phyloP scores from a whole-genome alignment of 2,888 invertebrate genomes.

The Hydrotaea diabolus region DNA sequence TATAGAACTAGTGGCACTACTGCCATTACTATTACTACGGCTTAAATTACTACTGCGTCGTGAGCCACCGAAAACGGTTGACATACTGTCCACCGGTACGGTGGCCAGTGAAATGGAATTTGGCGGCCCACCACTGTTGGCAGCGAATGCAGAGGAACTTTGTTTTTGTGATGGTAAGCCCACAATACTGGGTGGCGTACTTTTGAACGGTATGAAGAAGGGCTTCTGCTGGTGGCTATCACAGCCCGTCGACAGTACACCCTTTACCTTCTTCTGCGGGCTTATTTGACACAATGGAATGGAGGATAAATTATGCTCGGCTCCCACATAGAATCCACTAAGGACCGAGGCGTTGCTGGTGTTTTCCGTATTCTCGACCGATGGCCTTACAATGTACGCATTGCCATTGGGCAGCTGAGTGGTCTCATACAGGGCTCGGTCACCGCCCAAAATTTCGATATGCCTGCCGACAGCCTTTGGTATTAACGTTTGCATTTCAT shows the following conservation, averaged over 20 bases:
- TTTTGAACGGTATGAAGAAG: slow-evolving; percentile 76
- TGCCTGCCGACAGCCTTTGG: slow-evolving; percentile 74
- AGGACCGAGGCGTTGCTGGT: slow-evolving; percentile 56
- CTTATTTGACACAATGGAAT: slow-evolving; percentile 74
- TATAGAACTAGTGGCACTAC: slow-evolving; percentile 72
- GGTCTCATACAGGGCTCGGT: slow-evolving; percentile 74
- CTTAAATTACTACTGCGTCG: slow-evolving; percentile 76
- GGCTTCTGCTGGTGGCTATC: slow-evolving; percentile 73
- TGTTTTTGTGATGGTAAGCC: slow-evolving; percentile 72
- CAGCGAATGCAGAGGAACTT: slow-evolving; percentile 74
- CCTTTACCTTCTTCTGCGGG: slow-evolving; percentile 68
- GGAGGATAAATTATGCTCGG: slow-evolving; percentile 75
- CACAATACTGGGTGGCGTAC: slow-evolving; percentile 72
- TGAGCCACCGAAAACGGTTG: slow-evolving; percentile 63
- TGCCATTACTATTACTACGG: slow-evolving; percentile 72
- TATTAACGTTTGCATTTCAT: slow-evolving; percentile 81
- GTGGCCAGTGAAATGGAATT: slow-evolving; percentile 73
- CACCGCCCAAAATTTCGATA: slow-evolving; percentile 73
- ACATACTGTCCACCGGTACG: slow-evolving; percentile 67
- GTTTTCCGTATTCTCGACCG: slow-evolving; percentile 47
- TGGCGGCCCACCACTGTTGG: slow-evolving; percentile 70
- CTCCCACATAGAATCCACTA: slow-evolving; percentile 66
- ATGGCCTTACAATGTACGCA: slow-evolving; percentile 40
- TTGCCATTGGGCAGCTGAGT: slow-evolving; percentile 76
- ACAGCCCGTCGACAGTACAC: slow-evolving; percentile 49